Evolutionary conservation across 2,797 vertebrate genomes (phyloP).

Genomic region (Labroides dimidiatus): DNA sequence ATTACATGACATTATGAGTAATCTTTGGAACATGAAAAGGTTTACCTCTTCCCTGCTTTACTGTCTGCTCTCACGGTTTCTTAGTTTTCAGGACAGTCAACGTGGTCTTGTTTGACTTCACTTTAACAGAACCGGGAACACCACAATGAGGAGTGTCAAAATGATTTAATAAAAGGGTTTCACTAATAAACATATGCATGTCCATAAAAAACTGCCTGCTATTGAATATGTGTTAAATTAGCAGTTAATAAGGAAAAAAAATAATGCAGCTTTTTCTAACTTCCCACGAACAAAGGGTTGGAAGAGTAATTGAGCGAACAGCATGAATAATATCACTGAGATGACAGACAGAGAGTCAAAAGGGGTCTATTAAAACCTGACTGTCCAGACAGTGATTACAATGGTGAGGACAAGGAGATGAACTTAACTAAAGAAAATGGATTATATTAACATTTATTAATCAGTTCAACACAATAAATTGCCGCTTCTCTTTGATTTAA

Average conservation of each 20-base stretch:
- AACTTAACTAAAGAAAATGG: not conserved
- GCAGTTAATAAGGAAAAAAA: not conserved
- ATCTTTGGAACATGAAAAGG: not conserved
- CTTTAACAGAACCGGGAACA: no score
- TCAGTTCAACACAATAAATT: not conserved
- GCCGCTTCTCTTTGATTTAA: not conserved
- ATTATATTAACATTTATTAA: not conserved
- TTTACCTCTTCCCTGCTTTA: not conserved
- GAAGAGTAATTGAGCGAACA: not conserved
- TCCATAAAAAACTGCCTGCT: no score
- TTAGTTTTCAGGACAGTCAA: not conserved
- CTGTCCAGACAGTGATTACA: not conserved
- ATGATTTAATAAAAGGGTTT: not conserved
- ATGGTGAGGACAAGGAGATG: not conserved
- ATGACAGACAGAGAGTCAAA: not conserved
- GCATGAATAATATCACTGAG: not conserved
- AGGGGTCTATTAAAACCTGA: not conserved
- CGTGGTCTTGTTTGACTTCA: not conserved
- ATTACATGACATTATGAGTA: not conserved
- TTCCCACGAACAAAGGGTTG: not conserved
- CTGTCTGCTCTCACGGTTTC: not conserved
- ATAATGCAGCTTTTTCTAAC: not conserved
- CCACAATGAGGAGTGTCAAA: no score
- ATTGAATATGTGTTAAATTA: not conserved
- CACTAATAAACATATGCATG: no score